Percentiles rank a stretch among this genome's conserved stretches.
These are phyloP conservation scores for Drosophila ficusphila DNA, from an alignment of 1,140 invertebrate species.

Conservation along the genomic window DNA sequence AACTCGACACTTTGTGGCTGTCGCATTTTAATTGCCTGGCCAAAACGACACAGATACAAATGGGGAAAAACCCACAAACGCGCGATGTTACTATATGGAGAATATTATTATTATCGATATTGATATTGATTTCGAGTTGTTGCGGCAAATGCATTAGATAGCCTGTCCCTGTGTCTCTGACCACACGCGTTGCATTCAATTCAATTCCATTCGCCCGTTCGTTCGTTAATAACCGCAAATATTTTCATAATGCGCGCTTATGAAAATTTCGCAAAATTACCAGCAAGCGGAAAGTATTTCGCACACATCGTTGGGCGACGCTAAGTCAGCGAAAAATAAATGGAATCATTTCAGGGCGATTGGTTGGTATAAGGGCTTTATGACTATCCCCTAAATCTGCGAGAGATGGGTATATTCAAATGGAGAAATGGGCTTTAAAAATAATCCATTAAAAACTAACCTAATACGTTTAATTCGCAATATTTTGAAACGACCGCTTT, in stretches of 20 bases:
- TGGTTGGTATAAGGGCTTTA: background rate
- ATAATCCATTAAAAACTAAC: background rate
- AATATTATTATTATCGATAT: constrained; percentile 44
- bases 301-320: constrained; percentile 40
- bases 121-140: constrained; percentile 45
- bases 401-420: background rate
- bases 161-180: background rate
- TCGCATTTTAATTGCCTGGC: constrained; percentile 67
- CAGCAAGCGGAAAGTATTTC: constrained; percentile 23
- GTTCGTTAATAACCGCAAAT: constrained; percentile 50
- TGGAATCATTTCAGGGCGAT: constrained; percentile 15
- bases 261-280: constrained; percentile 43
- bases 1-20: constrained; percentile 52
- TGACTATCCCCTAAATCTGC: background rate
- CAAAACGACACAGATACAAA: constrained; percentile 32
- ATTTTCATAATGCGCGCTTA: constrained; percentile 43
- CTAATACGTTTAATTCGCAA: background rate
- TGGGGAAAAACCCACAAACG: constrained; percentile 12
- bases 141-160: constrained; percentile 40
- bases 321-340: constrained; percentile 40
- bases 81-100: constrained; percentile 9
- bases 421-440: background rate
- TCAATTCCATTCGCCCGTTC: constrained; percentile 20
- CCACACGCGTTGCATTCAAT: constrained; percentile 36
- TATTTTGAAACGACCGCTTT: too few species aligned